Conservation (phyloP, 2,888 invertebrate species). For the Drosophila engyochracea region DNA sequence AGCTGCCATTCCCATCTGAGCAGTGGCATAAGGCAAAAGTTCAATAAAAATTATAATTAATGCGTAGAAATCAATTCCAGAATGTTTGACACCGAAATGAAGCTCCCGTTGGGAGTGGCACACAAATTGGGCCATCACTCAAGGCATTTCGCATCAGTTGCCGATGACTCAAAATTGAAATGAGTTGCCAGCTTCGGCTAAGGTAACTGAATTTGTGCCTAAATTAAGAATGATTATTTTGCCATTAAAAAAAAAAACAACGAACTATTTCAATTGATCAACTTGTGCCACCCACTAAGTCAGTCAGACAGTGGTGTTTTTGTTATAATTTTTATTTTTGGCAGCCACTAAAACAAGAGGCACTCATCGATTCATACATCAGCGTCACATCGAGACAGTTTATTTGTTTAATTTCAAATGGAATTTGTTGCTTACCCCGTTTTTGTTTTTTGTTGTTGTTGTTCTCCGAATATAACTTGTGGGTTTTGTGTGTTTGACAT, state of each 20-base stretch:
- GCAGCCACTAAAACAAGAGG: constrained; percentile 21
- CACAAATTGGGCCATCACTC: background rate
- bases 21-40: constrained; percentile 13
- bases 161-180: background rate
- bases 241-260: background rate
- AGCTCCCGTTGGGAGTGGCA: background rate
- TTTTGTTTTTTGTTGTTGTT: background rate
- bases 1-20: background rate
- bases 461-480: constrained; percentile 45
- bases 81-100: constrained; percentile 7
- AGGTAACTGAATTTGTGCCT: background rate
- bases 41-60: constrained; percentile 57
- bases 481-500: constrained; percentile 46
- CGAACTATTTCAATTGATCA: constrained; percentile 15
- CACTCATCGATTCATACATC: constrained; percentile 59
- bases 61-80: constrained; percentile 27
- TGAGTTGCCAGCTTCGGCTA: background rate
- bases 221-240: constrained; percentile 11
- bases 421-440: constrained; percentile 26
- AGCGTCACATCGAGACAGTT: constrained; percentile 69
- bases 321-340: background rate
- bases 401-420: constrained; percentile 71
- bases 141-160: background rate
- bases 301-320: background rate
- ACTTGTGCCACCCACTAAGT: constrained; percentile 24